Evolutionary conservation across 2,797 vertebrate genomes (phyloP).

Genomic region (Syngnathus rostellatus): DNA sequence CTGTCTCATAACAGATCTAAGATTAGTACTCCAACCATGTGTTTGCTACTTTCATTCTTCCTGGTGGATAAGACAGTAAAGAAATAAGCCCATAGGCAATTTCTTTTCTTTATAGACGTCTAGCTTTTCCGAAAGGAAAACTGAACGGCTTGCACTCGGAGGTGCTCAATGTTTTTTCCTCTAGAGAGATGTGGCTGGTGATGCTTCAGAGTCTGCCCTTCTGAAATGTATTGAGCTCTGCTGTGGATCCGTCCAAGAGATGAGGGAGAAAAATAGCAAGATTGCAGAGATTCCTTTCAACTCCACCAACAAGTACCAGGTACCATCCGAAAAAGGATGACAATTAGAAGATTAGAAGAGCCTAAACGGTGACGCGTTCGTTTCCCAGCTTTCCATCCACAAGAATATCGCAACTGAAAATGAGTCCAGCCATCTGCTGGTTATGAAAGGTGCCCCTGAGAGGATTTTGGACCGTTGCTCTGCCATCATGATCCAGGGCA

Average conservation of each 20-base stretch:
- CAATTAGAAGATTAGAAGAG: background rate
- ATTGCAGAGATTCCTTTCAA: conserved; percentile 92
- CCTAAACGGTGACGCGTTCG: background rate
- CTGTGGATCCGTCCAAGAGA: conserved; percentile 86
- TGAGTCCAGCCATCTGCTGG: conserved; percentile 81
- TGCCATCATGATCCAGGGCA: conserved; percentile 84
- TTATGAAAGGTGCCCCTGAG: conserved; percentile 92
- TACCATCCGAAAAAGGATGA: conserved; percentile 33
- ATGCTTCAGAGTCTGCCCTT: conserved; percentile 90
- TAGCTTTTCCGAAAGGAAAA: background rate
- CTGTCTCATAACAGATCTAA: background rate
- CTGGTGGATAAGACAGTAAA: background rate
- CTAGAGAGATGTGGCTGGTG: conserved; percentile 91
- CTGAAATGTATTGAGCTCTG: conserved; percentile 93
- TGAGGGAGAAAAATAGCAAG: conserved; percentile 78
- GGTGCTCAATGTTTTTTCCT: conserved; percentile 2
- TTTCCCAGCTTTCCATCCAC: conserved; percentile 80
- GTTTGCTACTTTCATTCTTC: conserved; percentile 11
- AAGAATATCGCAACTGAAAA: conserved; percentile 64
- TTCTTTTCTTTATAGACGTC: background rate
- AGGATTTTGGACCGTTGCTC: conserved; percentile 88
- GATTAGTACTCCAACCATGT: background rate
- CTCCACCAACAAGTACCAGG: conserved; percentile 97
- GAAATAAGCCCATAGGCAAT: background rate
- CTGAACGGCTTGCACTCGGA: background rate